Conservation (phyloP, 1,140 invertebrate genomes). For the Drosophila hydei region DNA sequence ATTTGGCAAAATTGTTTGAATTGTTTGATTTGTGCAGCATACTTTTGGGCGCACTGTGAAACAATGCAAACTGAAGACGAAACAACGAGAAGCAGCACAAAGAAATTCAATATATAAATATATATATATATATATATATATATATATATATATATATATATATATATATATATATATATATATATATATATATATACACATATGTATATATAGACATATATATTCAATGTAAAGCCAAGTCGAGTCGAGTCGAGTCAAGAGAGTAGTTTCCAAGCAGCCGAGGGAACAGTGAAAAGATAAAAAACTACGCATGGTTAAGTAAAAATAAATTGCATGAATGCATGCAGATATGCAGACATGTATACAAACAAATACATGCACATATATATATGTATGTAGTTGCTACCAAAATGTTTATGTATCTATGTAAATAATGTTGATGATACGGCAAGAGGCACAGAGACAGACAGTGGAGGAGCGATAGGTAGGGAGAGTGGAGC, state of each 20-base stretch:
- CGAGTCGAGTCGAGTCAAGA: no score
- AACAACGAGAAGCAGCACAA: neutral
- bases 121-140: conserved; percentile 8
- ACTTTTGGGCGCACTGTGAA: conserved; percentile 27
- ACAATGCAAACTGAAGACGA: conserved; percentile 16
- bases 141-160: conserved; percentile 20
- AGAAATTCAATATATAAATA: neutral
- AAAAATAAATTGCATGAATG: neutral
- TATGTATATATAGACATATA: no score
- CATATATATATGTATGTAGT: conserved; percentile 9
- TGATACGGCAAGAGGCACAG: neutral
- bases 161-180: no score
- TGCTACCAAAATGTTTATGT: conserved; percentile 9
- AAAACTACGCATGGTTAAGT: neutral
- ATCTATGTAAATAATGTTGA: conserved; percentile 54
- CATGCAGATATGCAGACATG: conserved; percentile 3
- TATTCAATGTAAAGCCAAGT: neutral
- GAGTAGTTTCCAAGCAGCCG: neutral
- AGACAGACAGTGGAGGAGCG: neutral
- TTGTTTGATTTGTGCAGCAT: conserved; percentile 4
- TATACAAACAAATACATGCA: neutral
- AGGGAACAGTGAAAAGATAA: neutral
- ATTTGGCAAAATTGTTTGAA: neutral
- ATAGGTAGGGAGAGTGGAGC: neutral
- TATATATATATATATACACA: no score